phyloP scores from a whole-genome alignment of 2,888 invertebrate genomes.

The Boloria selene region DNA sequence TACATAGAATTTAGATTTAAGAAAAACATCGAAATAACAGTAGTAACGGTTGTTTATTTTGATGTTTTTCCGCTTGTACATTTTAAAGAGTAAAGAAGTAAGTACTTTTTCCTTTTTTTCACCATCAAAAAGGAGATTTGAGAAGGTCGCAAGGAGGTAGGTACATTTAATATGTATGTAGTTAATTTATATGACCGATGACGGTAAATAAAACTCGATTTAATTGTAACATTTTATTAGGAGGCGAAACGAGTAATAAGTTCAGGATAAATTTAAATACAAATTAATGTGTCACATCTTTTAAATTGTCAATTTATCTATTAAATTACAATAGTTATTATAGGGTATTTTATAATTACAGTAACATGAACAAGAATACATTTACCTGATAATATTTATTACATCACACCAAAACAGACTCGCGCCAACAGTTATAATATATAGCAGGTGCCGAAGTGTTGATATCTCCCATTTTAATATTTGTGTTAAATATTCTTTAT shows the following conservation, averaged over 20 bases:
- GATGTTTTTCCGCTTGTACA: too few species aligned
- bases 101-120: too few species aligned
- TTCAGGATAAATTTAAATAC: constrained; percentile 78
- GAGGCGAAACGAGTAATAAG: constrained; percentile 82
- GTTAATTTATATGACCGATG: neutral
- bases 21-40: too few species aligned
- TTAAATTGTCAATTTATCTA: constrained; percentile 77
- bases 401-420: constrained; percentile 67
- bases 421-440: constrained; percentile 62
- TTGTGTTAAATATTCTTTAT: constrained; percentile 10
- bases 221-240: constrained; percentile 82
- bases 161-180: neutral
- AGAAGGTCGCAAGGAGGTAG: too few species aligned
- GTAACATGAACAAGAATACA: constrained; percentile 78
- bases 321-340: constrained; percentile 68
- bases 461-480: constrained; percentile 21
- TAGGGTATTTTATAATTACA: constrained; percentile 67
- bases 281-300: constrained; percentile 78
- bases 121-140: too few species aligned
- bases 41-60: too few species aligned
- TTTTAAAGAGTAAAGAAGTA: too few species aligned
- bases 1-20: too few species aligned
- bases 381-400: constrained; percentile 46
- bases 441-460: constrained; percentile 28
- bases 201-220: constrained; percentile 20